phyloP scores from a whole-genome alignment of 2,113 vertebrate species.

The Limnothrissa miodon region DNA sequence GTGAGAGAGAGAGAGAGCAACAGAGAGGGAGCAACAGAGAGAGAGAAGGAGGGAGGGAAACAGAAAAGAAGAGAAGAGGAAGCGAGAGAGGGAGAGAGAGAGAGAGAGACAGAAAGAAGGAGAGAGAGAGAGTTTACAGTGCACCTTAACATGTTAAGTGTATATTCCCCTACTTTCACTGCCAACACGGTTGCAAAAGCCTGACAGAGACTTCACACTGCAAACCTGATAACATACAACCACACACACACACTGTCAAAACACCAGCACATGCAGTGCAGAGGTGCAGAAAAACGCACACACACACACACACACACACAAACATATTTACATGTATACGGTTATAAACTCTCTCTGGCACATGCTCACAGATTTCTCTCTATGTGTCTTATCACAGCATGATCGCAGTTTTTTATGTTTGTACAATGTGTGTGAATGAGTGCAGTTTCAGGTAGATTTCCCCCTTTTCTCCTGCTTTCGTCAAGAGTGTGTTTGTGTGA shows the following conservation, averaged over 20 bases:
- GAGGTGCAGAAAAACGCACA: neutral
- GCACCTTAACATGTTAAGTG: neutral
- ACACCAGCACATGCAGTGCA: neutral
- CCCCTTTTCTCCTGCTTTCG: neutral
- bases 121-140: neutral
- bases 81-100: too few species aligned
- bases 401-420: neutral
- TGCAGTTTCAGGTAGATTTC: neutral
- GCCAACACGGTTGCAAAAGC: neutral
- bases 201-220: neutral
- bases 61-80: too few species aligned
- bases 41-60: neutral
- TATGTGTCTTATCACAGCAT: too few species aligned
- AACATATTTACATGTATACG: neutral
- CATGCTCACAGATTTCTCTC: too few species aligned
- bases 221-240: neutral
- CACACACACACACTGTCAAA: too few species aligned
- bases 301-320: neutral
- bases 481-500: neutral
- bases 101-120: too few species aligned
- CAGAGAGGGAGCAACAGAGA: neutral
- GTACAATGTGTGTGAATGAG: neutral
- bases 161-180: neutral
- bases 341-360: too few species aligned
- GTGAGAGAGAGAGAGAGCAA: neutral